phyloP scores from a whole-genome alignment of 2,797 vertebrate genomes.

The Eupleurogrammus muticus region DNA sequence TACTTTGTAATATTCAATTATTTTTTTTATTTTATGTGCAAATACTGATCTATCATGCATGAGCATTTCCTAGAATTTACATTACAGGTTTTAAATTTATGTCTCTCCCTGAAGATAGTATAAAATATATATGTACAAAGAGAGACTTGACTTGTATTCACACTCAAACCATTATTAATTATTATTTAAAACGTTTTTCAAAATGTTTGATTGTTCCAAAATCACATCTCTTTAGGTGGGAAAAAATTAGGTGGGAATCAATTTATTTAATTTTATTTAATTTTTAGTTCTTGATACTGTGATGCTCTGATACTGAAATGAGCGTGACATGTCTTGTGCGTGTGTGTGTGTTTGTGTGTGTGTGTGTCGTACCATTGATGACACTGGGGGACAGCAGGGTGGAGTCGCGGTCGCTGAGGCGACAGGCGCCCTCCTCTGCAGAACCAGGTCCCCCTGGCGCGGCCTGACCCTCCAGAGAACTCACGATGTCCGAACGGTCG shows the following conservation, averaged over 20 bases:
- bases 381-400: conserved; percentile 90
- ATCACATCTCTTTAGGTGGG: neutral
- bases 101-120: neutral
- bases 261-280: too few relatives aligned
- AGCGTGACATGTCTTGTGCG: neutral
- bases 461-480: conserved; percentile 86
- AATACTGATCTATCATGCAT: neutral
- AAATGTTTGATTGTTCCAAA: neutral
- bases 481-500: conserved; percentile 92
- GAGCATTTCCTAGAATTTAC: neutral
- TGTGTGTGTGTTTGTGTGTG: conserved; percentile 13
- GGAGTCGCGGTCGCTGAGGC: conserved; percentile 85
- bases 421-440: conserved; percentile 86
- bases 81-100: neutral
- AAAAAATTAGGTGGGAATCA: too few relatives aligned
- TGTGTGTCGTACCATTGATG: conserved; percentile 92
- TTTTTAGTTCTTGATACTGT: neutral
- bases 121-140: neutral
- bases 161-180: too few relatives aligned
- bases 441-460: conserved; percentile 78
- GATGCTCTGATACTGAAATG: neutral
- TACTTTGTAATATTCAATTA: neutral
- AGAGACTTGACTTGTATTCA: too few relatives aligned
- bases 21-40: neutral
- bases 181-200: neutral